Percentiles rank a stretch among this genome's conserved stretches.
Conservation (phyloP, 2,888 invertebrate genomes). For the Meteorus cinctellus region DNA sequence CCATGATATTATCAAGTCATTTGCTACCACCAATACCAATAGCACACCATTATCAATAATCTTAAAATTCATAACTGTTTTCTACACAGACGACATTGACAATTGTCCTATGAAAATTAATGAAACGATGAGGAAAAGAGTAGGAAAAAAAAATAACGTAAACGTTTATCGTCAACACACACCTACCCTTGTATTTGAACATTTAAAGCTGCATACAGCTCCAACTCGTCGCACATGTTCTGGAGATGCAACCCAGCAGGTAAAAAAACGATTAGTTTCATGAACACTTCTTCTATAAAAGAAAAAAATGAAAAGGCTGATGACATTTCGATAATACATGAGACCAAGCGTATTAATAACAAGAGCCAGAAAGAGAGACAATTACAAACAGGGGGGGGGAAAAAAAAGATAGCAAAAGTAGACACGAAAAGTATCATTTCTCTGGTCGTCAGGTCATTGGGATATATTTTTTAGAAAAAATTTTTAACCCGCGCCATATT, state of each 20-base stretch:
- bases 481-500: slow-evolving; percentile 65
- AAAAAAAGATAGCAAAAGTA: slow-evolving; percentile 37
- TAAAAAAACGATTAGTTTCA: slow-evolving; percentile 59
- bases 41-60: not conserved
- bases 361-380: slow-evolving; percentile 48
- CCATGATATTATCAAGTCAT: not conserved
- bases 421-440: slow-evolving; percentile 70
- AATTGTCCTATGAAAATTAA: slow-evolving; percentile 18
- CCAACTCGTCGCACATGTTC: not conserved
- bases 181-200: not conserved
- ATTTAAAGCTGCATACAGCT: slow-evolving; percentile 1
- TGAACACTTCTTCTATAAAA: slow-evolving; percentile 53
- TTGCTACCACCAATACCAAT: not conserved
- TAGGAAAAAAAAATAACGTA: slow-evolving; percentile 27
- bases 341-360: slow-evolving; percentile 23
- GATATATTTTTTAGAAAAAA: slow-evolving; percentile 69
- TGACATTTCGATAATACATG: slow-evolving; percentile 42
- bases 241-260: slow-evolving; percentile 16
- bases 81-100: not conserved
- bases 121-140: slow-evolving; percentile 41
- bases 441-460: slow-evolving; percentile 62
- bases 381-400: too few species aligned
- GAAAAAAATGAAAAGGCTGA: slow-evolving; percentile 1
- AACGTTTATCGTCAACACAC: not conserved
- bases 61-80: not conserved